Conservation (phyloP, 2,888 invertebrate genomes). For the Tyria jacobaeae region DNA sequence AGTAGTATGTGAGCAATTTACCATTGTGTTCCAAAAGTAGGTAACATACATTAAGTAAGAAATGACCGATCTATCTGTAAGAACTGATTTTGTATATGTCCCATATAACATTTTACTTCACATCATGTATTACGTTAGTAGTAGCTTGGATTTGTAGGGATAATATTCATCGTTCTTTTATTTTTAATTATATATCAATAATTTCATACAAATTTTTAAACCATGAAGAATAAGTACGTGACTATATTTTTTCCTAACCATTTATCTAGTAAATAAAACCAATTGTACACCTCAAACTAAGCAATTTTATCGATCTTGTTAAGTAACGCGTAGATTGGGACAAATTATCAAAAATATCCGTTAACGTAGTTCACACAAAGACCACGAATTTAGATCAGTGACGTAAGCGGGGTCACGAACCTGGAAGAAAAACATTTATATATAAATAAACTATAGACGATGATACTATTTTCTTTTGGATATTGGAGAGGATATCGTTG, state of each 20-base stretch:
- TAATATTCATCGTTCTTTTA: too few species aligned
- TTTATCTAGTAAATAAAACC: slow-evolving; percentile 14
- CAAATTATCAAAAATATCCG: slow-evolving; percentile 41
- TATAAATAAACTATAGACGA: slow-evolving; percentile 8
- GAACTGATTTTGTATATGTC: too few species aligned
- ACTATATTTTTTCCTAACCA: neutral
- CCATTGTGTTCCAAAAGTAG: too few species aligned
- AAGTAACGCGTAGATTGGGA: slow-evolving; percentile 33
- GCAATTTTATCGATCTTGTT: slow-evolving; percentile 27
- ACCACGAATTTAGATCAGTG: slow-evolving; percentile 35
- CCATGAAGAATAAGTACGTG: neutral
- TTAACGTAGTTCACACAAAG: slow-evolving; percentile 17
- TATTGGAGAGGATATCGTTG: slow-evolving; percentile 4
- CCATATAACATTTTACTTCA: too few species aligned
- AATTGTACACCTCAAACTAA: slow-evolving; percentile 16
- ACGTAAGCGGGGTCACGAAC: slow-evolving; percentile 31
- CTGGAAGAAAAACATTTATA: slow-evolving; percentile 33
- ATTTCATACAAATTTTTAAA: neutral
- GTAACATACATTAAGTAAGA: too few species aligned
- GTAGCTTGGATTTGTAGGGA: too few species aligned
- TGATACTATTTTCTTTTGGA: slow-evolving; percentile 13
- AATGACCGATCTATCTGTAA: too few species aligned
- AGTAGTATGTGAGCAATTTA: too few species aligned
- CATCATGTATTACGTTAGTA: too few species aligned
- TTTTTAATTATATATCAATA: too few species aligned